Evolutionary conservation across 2,888 invertebrate species (phyloP).

Genomic region (Drosophila antonietae): DNA sequence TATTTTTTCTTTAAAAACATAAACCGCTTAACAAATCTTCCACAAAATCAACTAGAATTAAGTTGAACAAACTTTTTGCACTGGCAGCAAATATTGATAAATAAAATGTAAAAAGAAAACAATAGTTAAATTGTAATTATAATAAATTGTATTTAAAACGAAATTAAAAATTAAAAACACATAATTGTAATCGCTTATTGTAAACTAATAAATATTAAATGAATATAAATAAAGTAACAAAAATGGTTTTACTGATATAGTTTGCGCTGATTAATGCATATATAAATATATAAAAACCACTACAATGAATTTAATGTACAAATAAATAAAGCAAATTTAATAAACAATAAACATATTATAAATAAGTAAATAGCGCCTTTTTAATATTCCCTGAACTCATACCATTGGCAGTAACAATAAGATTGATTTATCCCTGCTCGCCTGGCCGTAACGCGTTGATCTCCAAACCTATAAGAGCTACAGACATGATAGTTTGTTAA

Average conservation of each 20-base stretch:
- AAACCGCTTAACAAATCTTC: conserved; percentile 28
- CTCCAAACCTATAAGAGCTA: no score
- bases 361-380: no score
- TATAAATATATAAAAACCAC: neutral
- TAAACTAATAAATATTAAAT: conserved; percentile 81
- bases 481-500: no score
- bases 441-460: no score
- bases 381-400: no score
- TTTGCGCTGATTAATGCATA: neutral
- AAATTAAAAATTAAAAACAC: conserved; percentile 46
- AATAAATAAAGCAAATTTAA: no score
- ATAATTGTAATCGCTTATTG: conserved; percentile 79
- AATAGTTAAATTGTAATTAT: conserved; percentile 83
- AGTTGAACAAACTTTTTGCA: conserved; percentile 80
- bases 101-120: conserved; percentile 77
- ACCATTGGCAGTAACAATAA: no score
- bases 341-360: no score
- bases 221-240: conserved; percentile 72
- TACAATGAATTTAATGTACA: neutral
- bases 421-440: no score
- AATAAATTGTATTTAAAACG: conserved; percentile 74
- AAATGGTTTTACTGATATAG: neutral
- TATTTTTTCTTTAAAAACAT: conserved; percentile 71
- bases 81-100: conserved; percentile 80
- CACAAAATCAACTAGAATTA: conserved; percentile 46